Base-by-base conservation (phyloP, 2,888 invertebrate species). In the Callyntrura sp. region DNA sequence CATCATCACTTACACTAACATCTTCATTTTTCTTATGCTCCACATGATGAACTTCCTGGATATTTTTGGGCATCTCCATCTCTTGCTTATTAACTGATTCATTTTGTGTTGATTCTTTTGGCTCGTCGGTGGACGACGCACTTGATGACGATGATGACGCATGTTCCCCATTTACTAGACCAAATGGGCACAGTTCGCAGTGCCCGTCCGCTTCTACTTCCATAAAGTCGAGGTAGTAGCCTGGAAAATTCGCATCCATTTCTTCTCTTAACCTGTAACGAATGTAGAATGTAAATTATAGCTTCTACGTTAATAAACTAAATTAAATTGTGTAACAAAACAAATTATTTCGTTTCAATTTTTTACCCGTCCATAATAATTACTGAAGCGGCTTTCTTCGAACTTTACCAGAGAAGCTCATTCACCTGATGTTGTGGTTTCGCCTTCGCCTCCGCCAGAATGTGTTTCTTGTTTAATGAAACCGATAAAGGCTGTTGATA, bases 181-280 rank as follows among this genome's bases (percentile, higher is more conserved):
- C 55, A 20, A 62, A 81, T 1, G 81, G 62, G n/a, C 57, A 81
- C 28, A 60, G 81, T 1, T 55, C 55, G 62, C 62, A 62, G 60
- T 81, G 60, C 0, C 23, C n/a, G 43, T 68, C 68, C 12, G 48
- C 65, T 25, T 65, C 62, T 0, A 83, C 48, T 14, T 83, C 82
- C 82, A 83, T 65, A 4, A 35, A 62, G 28, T 65, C 62, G 20
- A 65, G n/a, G 14, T 48, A 83, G 43, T 60, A 60, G 0, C 9
- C 43, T 14, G 62, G 25, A 65, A 83, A 83, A 14, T 11, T 23
- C 11, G 35, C 65, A 2, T 62, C 62, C 48, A 20, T 23, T 17
- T 45, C 45, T 11, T 83, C 48, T 23, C 82, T 65, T 45, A n/a
- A 43, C 1, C 70, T 70, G 48, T 23, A 25, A 62, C 4, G n/a